Conservation (phyloP, 37 sponge, comb jelly and placozoan genomes). For the Halichondria panicea region DNA sequence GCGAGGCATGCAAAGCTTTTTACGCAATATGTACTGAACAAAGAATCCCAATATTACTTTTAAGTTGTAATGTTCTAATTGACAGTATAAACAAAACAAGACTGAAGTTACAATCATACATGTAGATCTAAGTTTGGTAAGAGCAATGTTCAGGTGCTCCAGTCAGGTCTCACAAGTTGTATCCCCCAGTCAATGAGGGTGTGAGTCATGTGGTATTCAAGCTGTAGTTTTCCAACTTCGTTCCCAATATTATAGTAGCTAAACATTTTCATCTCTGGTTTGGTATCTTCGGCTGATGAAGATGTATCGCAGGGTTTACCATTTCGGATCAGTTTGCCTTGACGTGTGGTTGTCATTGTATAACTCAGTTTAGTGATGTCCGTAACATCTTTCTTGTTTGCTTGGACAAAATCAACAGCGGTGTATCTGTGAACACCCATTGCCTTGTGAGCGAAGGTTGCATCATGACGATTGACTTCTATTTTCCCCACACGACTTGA, state of each 20-base stretch:
- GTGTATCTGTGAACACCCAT: too few relatives aligned
- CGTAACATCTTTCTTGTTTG: conserved; percentile 22
- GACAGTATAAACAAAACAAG: too few relatives aligned
- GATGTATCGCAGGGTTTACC: conserved; percentile 11
- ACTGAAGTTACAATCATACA: too few relatives aligned
- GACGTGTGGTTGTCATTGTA: conserved; percentile 33
- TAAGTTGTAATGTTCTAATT: too few relatives aligned
- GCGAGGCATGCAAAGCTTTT: too few relatives aligned
- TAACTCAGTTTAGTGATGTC: background rate
- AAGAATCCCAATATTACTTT: too few relatives aligned
- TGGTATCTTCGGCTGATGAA: background rate
- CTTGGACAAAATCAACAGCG: conserved; percentile 6
- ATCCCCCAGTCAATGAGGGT: conserved; percentile 18
- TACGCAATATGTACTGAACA: too few relatives aligned
- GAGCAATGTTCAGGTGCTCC: too few relatives aligned
- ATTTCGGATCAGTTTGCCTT: conserved; percentile 6
- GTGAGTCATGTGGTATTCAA: conserved; percentile 31
- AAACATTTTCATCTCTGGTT: background rate
- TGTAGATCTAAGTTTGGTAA: too few relatives aligned
- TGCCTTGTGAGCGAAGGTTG: conserved; percentile 10
- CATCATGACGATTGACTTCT: background rate
- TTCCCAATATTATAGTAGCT: conserved; percentile 15
- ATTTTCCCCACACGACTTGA: background rate
- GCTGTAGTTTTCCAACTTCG: conserved; percentile 10
- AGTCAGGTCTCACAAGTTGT: conserved; percentile 3